These are phyloP conservation scores for Hestina assimilis DNA, from an alignment of 1,140 invertebrate genomes.

Conservation along the genomic window DNA sequence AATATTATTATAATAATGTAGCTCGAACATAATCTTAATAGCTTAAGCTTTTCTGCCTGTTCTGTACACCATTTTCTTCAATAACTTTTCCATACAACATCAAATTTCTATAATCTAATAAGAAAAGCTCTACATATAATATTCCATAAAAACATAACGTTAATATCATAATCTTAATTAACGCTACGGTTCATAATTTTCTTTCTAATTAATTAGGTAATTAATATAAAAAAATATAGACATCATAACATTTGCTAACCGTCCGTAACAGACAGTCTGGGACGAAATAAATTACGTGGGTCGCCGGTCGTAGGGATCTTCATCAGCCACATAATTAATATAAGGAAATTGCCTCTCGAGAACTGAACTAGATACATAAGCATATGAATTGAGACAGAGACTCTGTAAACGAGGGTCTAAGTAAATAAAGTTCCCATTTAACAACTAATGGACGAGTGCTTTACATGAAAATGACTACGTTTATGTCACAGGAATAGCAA, in stretches of 20 bases:
- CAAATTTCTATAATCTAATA: too few species aligned
- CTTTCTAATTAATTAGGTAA: not conserved
- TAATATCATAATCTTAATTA: not conserved
- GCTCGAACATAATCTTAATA: too few species aligned
- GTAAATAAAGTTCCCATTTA: not conserved
- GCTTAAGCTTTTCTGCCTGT: too few species aligned
- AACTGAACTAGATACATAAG: constrained; percentile 23
- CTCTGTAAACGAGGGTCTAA: not conserved
- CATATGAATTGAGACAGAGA: constrained; percentile 4
- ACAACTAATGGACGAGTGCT: too few species aligned
- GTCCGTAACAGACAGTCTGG: constrained; percentile 19
- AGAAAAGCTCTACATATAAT: too few species aligned
- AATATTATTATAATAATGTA: too few species aligned
- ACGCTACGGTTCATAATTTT: not conserved
- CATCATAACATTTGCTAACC: constrained; percentile 16
- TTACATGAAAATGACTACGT: too few species aligned
- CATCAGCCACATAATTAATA: constrained; percentile 68
- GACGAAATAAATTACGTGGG: constrained; percentile 47
- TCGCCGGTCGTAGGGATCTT: constrained; percentile 50
- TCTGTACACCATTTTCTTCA: too few species aligned
- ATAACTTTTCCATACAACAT: too few species aligned
- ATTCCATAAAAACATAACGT: not conserved
- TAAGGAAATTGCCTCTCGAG: constrained; percentile 58
- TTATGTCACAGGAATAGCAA: too few species aligned
- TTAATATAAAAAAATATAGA: not conserved